These are phyloP conservation scores for Natrix natrix DNA, from an alignment of 2,797 vertebrate genomes.

Conservation along the genomic window DNA sequence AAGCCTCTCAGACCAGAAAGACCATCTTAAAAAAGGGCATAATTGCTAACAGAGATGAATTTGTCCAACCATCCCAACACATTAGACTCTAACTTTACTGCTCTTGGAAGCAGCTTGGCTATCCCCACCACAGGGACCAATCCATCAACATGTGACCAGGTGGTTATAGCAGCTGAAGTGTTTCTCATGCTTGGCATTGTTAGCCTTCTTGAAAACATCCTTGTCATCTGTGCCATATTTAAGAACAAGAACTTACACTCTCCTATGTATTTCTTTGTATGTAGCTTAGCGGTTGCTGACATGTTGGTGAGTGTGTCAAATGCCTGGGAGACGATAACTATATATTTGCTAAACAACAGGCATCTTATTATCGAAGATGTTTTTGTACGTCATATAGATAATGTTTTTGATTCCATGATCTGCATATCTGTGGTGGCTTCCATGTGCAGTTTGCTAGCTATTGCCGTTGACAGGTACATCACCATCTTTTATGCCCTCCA, in stretches of 20 bases:
- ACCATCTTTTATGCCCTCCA: conserved; percentile 78
- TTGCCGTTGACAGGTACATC: conserved; percentile 76
- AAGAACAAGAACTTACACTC: conserved; percentile 79
- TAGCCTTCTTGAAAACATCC: conserved; percentile 78
- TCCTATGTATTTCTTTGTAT: conserved; percentile 80
- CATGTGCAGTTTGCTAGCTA: conserved; percentile 79
- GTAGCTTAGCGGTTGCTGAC: conserved; percentile 78
- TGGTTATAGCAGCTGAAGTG: conserved; percentile 72
- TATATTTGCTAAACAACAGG: conserved; percentile 74
- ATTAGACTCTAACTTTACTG: conserved; percentile 66
- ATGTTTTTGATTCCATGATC: conserved; percentile 79
- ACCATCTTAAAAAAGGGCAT: conserved; percentile 29
- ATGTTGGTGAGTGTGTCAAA: conserved; percentile 79
- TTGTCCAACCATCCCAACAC: conserved; percentile 49
- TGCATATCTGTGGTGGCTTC: conserved; percentile 81
- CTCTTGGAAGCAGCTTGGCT: conserved; percentile 60
- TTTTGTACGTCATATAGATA: conserved; percentile 76
- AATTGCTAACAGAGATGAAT: conserved; percentile 68
- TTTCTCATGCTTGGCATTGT: conserved; percentile 76
- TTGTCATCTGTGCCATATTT: conserved; percentile 74
- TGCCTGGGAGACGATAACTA: conserved; percentile 78
- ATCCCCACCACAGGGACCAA: conserved; percentile 57
- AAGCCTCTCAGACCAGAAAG: conserved; percentile 51
- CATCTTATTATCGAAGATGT: conserved; percentile 75
- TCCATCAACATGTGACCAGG: conserved; percentile 68